phyloP scores from a whole-genome alignment of 1,140 invertebrate species.

The Neodiprion pinetum region DNA sequence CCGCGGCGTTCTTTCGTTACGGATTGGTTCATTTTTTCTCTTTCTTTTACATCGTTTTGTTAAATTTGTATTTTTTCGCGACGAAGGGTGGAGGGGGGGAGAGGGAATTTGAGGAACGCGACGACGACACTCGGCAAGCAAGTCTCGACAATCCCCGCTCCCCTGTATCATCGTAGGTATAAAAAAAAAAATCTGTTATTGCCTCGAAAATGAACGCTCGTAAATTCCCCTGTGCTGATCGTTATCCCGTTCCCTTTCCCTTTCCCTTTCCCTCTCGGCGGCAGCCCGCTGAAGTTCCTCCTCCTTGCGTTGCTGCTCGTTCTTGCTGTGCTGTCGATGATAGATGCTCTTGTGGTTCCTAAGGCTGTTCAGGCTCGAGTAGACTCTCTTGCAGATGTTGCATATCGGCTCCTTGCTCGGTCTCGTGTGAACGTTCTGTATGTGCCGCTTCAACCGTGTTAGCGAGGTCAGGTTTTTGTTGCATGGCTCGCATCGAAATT shows the following conservation, averaged over 20 bases:
- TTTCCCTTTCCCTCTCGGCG: neutral
- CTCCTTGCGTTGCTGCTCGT: conserved; percentile 55
- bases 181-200: too few relatives aligned
- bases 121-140: too few relatives aligned
- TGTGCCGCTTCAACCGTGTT: conserved; percentile 83
- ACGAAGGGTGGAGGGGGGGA: too few relatives aligned
- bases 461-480: conserved; percentile 86
- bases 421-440: conserved; percentile 86
- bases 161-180: too few relatives aligned
- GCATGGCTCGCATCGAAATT: conserved; percentile 87
- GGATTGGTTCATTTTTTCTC: too few relatives aligned
- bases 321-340: conserved; percentile 69
- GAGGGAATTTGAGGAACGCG: too few relatives aligned
- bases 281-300: conserved; percentile 46
- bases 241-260: neutral
- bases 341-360: conserved; percentile 90
- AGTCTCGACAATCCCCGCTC: too few relatives aligned
- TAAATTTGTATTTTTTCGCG: too few relatives aligned
- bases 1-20: too few relatives aligned
- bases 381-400: conserved; percentile 87
- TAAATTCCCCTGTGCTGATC: too few relatives aligned
- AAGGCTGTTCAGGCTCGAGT: conserved; percentile 86
- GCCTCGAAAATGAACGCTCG: too few relatives aligned
- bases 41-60: too few relatives aligned
- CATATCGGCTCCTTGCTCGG: conserved; percentile 85